Percentiles rank a stretch among this genome's conserved stretches.
Conservation (phyloP, 2,113 vertebrate species). For the Zapornia atra region DNA sequence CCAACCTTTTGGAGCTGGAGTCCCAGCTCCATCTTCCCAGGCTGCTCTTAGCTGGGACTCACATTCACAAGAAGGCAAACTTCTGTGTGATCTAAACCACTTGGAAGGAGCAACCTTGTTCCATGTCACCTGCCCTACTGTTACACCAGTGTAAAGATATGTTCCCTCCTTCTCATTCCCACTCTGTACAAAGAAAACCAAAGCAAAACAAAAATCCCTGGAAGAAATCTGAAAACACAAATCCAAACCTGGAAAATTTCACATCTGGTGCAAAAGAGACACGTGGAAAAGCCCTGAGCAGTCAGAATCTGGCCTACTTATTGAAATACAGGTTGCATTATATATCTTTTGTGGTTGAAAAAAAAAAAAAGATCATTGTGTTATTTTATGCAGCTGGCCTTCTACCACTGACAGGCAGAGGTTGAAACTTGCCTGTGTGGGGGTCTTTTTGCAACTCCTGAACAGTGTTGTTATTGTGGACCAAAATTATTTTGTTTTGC, state of each 20-base stretch:
- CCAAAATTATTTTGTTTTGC: background rate
- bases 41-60: background rate
- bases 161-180: background rate
- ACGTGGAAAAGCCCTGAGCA: background rate
- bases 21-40: background rate
- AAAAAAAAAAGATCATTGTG: background rate
- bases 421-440: background rate
- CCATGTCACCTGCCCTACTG: background rate
- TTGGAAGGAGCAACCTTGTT: background rate
- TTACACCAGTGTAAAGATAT: background rate
- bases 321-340: background rate
- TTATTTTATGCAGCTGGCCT: constrained; percentile 15
- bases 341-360: background rate
- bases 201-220: background rate
- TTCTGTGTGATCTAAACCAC: background rate
- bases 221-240: background rate
- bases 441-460: constrained; percentile 25
- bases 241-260: background rate
- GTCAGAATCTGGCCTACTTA: background rate
- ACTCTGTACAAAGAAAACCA: background rate
- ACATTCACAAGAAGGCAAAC: background rate
- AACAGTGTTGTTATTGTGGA: background rate
- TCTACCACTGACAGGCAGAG: background rate
- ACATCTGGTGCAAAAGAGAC: background rate
- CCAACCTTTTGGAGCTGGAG: too few species aligned